Evolutionary conservation across 2,113 vertebrate species (phyloP), one percentile per base, ranked within the genome.

Genomic region (Gallinago jamesoni): DNA sequence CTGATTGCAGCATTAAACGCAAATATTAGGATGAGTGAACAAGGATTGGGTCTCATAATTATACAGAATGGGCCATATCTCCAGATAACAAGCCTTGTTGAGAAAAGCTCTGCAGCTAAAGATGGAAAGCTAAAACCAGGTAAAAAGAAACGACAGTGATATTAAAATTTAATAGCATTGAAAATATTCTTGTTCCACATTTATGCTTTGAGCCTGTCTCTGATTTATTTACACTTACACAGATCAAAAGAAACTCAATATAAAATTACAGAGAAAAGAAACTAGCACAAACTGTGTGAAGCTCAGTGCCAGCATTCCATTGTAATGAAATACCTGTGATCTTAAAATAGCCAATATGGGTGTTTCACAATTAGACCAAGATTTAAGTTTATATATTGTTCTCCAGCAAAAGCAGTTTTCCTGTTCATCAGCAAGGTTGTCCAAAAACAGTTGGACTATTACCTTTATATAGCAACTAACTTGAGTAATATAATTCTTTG

Each of bases 51-150:
- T 57, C 81, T 98, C 48, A 82, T 97, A 41, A 10, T 97, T 60
- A 90, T 96, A 76, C 59, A 82, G 81, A 94, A 97, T 5, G 96
- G 96, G 24, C 93, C 93, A 1, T 97, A 95, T 57, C 94, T 98
- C 69, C 97, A 98, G 90, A 80, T 98, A 52, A 77, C 21, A 39
- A 90, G 90, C 78, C 90, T 97, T 57, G 69, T 96, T 75, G 90
- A 91, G 73, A 95, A 97, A 47, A 90, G 96, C 52, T 86, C 96
- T 69, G 97, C 97, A 66, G 96, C 81, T 67, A 96, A 62, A 2
- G 37, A 95, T 4, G 80, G 97, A 83, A 97, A 90, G 56, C 94
- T 97, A 69, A 95, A 96, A 91, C 87, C 95, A 97, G 97, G 98
- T 98, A 96, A 91, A 93, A 87, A 60, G 28, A 62, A 80, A 19